Evolutionary conservation across 2,797 vertebrate genomes (phyloP), one percentile per base, ranked within the genome.

Genomic region (Falco berigora): DNA sequence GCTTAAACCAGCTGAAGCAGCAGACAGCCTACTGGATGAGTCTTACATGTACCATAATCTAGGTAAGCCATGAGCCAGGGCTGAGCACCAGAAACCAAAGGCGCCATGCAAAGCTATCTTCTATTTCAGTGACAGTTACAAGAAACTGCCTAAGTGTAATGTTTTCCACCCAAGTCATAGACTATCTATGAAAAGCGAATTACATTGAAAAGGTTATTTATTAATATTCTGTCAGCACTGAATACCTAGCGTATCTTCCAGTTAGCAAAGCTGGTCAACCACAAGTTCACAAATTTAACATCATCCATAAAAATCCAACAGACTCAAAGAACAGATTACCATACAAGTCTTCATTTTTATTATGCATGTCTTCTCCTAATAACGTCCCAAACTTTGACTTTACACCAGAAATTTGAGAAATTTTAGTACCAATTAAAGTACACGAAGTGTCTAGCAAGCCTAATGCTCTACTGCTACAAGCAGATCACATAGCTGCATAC

Each of bases 21-120:
- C 3, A 4, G 46, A 40, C 6, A 59, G 56, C 28, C 42, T 34
- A 10, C 10, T 4, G 16, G 40, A 66, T 69, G 32, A 30, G 49
- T 9, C 0, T 0, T 13, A 61, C 15, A 16, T 0, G 0, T 13
- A 58, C 42, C 16, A 27, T 1, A 30, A 49, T 3, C 19, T 9
- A 62, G 17, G 12, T 17, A 69, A 69, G 50, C 32, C 32, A 36
- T 1, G 9, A 86, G 64, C 9, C 32, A 62, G 30, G 78, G 32
- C 10, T 28, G 8, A 72, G 46, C n/a, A 47, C 3, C 24, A 1
- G 23, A 11, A 20, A 66, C 53, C 40, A 38, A 52, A 63, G 52
- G 28, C 4, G 17, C 14, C 16, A 14, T 2, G 22, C 72, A 77
- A 77, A 86, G 27, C 17, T 25, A 12, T 16, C 20, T 75, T 71